Conservation (phyloP, 1,140 invertebrate species). For the Drosophila varians region DNA sequence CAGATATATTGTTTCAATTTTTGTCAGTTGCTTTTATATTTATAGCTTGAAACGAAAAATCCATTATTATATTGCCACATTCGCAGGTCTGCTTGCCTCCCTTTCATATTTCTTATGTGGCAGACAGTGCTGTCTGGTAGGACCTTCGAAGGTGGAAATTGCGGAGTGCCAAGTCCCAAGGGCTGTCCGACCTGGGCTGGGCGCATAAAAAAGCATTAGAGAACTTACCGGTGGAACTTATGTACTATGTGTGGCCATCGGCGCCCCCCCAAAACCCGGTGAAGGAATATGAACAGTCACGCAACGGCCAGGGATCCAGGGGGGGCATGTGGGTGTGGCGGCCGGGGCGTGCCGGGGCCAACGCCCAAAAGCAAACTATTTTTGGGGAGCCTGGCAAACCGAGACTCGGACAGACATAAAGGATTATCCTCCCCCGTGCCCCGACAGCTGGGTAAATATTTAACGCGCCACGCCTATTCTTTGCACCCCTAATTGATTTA, state of each 20-base stretch:
- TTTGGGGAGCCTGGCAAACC: constrained; percentile 19
- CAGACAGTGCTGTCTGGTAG: constrained; percentile 15
- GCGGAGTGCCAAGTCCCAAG: constrained; percentile 26
- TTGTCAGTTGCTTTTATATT: constrained; percentile 31
- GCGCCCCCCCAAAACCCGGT: neutral
- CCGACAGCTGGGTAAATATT: constrained; percentile 53
- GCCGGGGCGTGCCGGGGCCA: constrained; percentile 27
- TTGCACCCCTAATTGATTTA: constrained; percentile 63
- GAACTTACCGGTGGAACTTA: constrained; percentile 31
- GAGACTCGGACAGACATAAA: neutral
- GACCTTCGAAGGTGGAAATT: constrained; percentile 17
- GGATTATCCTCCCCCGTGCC: constrained; percentile 19
- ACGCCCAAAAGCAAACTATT: constrained; percentile 54
- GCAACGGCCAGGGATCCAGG: constrained; percentile 51
- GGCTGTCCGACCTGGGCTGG: neutral
- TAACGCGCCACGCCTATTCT: constrained; percentile 38
- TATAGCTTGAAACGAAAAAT: constrained; percentile 42
- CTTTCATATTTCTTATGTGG: constrained; percentile 1
- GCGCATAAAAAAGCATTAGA: constrained; percentile 61
- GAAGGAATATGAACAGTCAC: constrained; percentile 36
- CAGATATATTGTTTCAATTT: constrained; percentile 35
- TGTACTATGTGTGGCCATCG: constrained; percentile 9
- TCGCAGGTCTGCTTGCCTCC: constrained; percentile 6
- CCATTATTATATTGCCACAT: constrained; percentile 63
- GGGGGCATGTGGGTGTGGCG: neutral